Conservation (phyloP, 2,888 invertebrate genomes). For the Troides helena region DNA sequence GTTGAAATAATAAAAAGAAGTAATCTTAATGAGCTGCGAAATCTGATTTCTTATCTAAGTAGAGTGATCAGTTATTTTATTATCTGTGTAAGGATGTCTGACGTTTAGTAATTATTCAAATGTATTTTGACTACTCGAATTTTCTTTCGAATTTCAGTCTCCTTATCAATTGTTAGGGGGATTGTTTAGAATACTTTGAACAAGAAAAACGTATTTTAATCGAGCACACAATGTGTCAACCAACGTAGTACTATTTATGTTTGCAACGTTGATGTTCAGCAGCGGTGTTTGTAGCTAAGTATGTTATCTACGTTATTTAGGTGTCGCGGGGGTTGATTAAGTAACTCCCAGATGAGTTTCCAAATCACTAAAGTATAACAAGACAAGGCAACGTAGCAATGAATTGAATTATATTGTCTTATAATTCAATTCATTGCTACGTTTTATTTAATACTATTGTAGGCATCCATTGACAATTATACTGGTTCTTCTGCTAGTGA, state of each 20-base stretch:
- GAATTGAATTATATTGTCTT: too few species aligned
- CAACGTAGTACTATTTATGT: neutral
- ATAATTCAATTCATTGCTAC: too few species aligned
- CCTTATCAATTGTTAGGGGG: neutral
- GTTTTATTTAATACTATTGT: neutral
- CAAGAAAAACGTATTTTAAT: neutral
- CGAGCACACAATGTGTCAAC: too few species aligned
- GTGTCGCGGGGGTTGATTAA: too few species aligned
- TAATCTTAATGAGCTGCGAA: conserved; percentile 15
- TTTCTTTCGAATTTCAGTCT: neutral
- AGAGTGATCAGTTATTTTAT: conserved; percentile 6
- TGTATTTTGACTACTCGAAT: neutral
- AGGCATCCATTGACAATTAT: neutral
- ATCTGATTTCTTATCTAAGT: conserved; percentile 20
- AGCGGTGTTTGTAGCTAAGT: neutral
- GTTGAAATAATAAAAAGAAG: conserved; percentile 4
- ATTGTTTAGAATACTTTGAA: neutral
- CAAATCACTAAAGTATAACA: too few species aligned
- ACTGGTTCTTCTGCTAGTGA: neutral
- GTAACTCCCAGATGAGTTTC: too few species aligned
- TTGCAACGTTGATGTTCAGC: neutral
- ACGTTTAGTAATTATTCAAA: neutral
- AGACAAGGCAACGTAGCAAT: too few species aligned
- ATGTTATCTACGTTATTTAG: too few species aligned
- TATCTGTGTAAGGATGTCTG: conserved; percentile 2